Base-by-base conservation (phyloP, 2,113 vertebrate genomes). In the Rhagologus leucostigma region DNA sequence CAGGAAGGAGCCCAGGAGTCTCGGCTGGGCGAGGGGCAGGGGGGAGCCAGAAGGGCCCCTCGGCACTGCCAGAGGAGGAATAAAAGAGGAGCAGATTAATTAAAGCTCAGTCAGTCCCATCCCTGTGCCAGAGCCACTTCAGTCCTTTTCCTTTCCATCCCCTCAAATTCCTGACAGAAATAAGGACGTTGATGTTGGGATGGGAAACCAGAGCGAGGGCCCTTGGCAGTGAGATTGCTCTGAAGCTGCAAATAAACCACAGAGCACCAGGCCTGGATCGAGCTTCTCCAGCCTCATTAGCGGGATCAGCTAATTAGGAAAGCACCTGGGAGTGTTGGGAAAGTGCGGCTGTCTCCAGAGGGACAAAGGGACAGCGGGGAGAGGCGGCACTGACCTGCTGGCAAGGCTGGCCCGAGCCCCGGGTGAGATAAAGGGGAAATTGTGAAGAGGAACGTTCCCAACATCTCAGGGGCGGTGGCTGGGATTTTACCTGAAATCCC, bases 381-480 rank as follows among this genome's bases (percentile, higher is more conserved):
- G 21, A 74, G 49, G 56, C 3, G 59, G 44, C 78, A 21, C 1
- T 6, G 69, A 30, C 46, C 75, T 24, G 19, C 52, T 29, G 63
- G 59, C 60, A 20, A 10, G 46, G 67, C 39, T 59, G 68, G 77
- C n/a, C 69, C 0, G 1, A 55, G 35, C 23, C 49, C 60, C 17
- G 3, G 0, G 0, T 4, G 35, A 18, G 27, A 19, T 7, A 6
- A 33, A 10, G 16, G 29, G 29, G 53, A 10, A 33, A 59, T 37
- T 29, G 14, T 1, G 20, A 7, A 37, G 16, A 41, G 59, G 64
- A 73, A 20, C 33, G 4, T 22, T 32, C 44, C 57, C 27, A 22
- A 3, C 5, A 1, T 59, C 57, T 50, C 67, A 10, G 19, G 0
- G 1, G 12, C 69, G 11, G 50, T 0, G 46, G 9, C 32, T 19